phyloP scores from a whole-genome alignment of 30 jellyfish, hydroid and myxozoan species.

The Aurelia sp. region DNA sequence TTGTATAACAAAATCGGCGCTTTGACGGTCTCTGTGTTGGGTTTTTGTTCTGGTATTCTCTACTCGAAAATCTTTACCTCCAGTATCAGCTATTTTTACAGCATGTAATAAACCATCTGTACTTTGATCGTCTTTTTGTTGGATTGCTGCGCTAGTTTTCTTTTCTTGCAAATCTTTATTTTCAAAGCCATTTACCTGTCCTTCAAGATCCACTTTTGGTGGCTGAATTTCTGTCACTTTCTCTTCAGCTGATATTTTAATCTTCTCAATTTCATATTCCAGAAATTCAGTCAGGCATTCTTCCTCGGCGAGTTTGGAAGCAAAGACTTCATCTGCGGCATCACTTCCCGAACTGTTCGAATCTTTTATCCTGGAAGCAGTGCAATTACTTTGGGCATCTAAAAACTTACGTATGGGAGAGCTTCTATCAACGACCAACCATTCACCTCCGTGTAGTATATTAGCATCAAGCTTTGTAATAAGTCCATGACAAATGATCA shows the following conservation, averaged over 20 bases:
- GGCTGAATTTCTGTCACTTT: too few species aligned
- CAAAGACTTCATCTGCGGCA: not conserved
- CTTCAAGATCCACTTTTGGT: too few species aligned
- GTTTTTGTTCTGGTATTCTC: not conserved
- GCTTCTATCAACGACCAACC: not conserved
- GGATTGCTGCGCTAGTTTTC: not conserved
- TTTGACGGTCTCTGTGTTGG: not conserved
- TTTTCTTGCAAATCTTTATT: too few species aligned
- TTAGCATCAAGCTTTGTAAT: constrained; percentile 52
- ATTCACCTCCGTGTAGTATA: constrained; percentile 23
- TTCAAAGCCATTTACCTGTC: too few species aligned
- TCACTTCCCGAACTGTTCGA: not conserved
- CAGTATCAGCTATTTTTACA: too few species aligned
- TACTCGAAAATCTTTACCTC: too few species aligned
- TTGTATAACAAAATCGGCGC: not conserved
- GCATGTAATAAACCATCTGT: not conserved
- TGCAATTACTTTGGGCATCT: not conserved
- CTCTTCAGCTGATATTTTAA: too few species aligned
- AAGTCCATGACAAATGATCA: constrained; percentile 58
- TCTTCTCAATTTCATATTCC: too few species aligned
- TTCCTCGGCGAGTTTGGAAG: not conserved
- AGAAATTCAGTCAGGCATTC: too few species aligned
- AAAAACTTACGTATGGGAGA: too few species aligned
- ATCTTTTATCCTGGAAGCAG: not conserved
- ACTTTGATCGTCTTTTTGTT: not conserved